Conservation (phyloP, 2,113 vertebrate genomes). For the Strigops habroptila region DNA sequence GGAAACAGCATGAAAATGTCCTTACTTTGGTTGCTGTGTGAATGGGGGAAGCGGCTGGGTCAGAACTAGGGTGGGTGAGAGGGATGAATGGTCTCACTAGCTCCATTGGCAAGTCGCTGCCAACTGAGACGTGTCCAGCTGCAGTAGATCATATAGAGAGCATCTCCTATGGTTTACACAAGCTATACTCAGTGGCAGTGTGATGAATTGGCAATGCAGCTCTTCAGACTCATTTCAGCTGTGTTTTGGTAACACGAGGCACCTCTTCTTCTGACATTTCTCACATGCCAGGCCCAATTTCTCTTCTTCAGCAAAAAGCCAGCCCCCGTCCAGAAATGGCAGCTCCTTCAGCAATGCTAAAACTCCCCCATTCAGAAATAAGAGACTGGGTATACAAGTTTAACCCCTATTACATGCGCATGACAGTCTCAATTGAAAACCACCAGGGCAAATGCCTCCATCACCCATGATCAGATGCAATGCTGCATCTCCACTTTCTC, state of each 20-base stretch:
- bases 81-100: background rate
- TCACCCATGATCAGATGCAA: background rate
- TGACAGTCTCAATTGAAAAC: constrained; percentile 6
- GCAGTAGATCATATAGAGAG: background rate
- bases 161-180: background rate
- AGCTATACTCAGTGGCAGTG: background rate
- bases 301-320: constrained; percentile 10
- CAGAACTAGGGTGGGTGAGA: background rate
- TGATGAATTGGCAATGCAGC: background rate
- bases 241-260: background rate
- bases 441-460: background rate
- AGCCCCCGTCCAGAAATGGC: background rate
- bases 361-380: background rate
- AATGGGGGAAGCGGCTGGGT: background rate
- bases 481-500: background rate
- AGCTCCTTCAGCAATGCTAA: background rate
- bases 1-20: background rate
- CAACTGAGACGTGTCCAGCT: background rate
- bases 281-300: background rate
- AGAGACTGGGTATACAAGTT: background rate
- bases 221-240: background rate
- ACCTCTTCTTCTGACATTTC: background rate
- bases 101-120: background rate
- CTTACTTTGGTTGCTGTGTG: background rate
- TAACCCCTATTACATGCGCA: background rate